A percentile compares a stretch with the other conserved stretches of the same genome.
Conservation (phyloP, 2,113 vertebrate genomes). For the Charadrius vociferus region DNA sequence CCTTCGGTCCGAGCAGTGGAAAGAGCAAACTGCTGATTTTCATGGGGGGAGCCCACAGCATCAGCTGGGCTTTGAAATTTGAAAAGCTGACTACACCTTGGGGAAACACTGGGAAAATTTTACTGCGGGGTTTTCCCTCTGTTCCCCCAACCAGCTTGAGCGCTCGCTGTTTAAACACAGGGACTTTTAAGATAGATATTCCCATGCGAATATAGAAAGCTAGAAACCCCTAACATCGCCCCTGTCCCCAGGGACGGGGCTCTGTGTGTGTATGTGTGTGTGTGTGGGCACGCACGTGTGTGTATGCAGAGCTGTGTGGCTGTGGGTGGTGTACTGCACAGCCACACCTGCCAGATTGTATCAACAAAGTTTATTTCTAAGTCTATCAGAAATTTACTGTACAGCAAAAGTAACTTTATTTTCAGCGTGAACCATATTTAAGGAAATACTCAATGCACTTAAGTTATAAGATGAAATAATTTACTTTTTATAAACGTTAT, state of each 20-base stretch:
- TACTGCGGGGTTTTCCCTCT: not conserved
- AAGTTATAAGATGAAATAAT: constrained; percentile 83
- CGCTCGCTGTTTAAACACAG: constrained; percentile 58
- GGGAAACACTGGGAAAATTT: not conserved
- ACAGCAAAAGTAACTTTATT: constrained; percentile 81
- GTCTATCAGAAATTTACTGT: constrained; percentile 75
- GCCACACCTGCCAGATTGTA: constrained; percentile 42
- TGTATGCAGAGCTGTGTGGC: not conserved
- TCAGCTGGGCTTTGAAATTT: not conserved
- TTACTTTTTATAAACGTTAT: constrained; percentile 78
- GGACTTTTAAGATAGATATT: constrained; percentile 64
- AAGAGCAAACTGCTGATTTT: not conserved
- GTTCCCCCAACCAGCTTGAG: not conserved
- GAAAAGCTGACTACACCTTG: not conserved
- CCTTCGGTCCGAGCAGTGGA: accelerated
- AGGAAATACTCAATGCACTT: constrained; percentile 82
- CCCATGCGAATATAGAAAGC: constrained; percentile 52
- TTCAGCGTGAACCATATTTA: constrained; percentile 83
- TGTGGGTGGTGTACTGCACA: not conserved
- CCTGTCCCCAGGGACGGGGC: not conserved
- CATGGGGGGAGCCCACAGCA: not conserved
- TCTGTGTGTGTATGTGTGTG: not conserved
- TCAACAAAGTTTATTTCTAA: constrained; percentile 75
- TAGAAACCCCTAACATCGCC: constrained; percentile 47
- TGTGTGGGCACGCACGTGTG: not conserved